Evolutionary conservation across 2,888 invertebrate genomes (phyloP).

Genomic region (Petrophora chlorosata): DNA sequence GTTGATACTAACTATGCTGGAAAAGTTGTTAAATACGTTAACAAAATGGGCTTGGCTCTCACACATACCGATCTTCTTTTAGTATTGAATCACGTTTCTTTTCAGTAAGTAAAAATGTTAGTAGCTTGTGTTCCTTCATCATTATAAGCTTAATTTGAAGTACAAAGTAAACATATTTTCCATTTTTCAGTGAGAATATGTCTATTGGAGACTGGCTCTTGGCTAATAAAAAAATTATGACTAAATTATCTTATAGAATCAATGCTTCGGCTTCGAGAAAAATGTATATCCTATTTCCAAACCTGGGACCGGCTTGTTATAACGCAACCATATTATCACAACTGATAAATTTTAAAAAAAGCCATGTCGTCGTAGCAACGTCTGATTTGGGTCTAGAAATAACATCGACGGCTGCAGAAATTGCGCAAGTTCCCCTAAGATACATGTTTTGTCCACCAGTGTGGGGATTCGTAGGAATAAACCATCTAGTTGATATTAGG

Average conservation of each 20-base stretch:
- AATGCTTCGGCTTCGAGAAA: constrained; percentile 73
- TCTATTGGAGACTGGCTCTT: constrained; percentile 69
- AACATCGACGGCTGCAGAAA: constrained; percentile 64
- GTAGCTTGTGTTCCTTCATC: too few species aligned
- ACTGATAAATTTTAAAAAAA: constrained; percentile 59
- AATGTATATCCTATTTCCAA: constrained; percentile 80
- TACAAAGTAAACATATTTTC: background rate
- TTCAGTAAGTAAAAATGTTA: constrained; percentile 54
- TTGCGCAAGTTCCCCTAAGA: constrained; percentile 69
- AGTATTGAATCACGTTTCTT: constrained; percentile 73
- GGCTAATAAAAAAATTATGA: constrained; percentile 62
- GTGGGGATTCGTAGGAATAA: constrained; percentile 85
- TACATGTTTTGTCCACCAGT: constrained; percentile 85
- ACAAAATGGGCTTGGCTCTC: constrained; percentile 73
- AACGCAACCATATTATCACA: constrained; percentile 79
- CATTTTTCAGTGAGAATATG: constrained; percentile 51
- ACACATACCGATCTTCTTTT: constrained; percentile 79
- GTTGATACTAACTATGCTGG: constrained; percentile 51
- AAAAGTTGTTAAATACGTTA: constrained; percentile 65
- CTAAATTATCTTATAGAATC: constrained; percentile 71
- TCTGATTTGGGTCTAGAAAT: constrained; percentile 82
- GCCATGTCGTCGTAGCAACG: constrained; percentile 83
- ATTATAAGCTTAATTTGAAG: background rate
- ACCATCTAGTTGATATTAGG: constrained; percentile 80
- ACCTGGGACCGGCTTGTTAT: constrained; percentile 83